phyloP scores from a whole-genome alignment of 1,140 invertebrate genomes.

The Helicoverpa zea region DNA sequence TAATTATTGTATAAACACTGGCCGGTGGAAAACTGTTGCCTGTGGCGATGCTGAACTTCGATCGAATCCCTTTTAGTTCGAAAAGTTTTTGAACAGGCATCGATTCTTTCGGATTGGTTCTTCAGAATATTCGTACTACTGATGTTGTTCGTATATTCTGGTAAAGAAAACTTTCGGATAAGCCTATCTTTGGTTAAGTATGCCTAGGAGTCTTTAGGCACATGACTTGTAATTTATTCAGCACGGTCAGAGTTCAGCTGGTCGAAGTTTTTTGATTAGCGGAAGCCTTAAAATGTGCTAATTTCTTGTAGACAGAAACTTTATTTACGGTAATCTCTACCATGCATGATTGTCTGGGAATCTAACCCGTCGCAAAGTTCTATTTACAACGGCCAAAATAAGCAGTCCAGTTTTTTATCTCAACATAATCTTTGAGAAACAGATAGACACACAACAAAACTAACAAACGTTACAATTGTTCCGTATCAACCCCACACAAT shows the following conservation, averaged over 20 bases:
- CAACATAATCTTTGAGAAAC: not conserved
- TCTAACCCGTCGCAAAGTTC: too few species aligned
- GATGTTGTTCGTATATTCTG: slow-evolving; percentile 3
- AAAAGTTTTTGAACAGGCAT: slow-evolving; percentile 12
- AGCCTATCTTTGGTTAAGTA: not conserved
- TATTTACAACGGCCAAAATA: too few species aligned
- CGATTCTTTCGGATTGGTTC: slow-evolving; percentile 26
- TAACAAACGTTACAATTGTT: slow-evolving; percentile 5
- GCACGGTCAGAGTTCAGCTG: not conserved
- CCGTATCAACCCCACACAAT: not conserved
- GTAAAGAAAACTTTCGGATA: not conserved
- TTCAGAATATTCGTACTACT: slow-evolving; percentile 33
- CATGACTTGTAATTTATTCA: not conserved
- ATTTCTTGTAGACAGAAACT: too few species aligned
- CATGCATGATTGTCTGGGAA: too few species aligned
- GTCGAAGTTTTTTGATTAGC: not conserved
- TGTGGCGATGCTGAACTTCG: slow-evolving; percentile 1
- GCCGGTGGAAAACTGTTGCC: slow-evolving; percentile 24
- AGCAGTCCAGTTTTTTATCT: not conserved
- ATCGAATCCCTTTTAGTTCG: slow-evolving; percentile 22
- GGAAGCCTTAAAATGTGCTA: slow-evolving; percentile 23
- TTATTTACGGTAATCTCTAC: too few species aligned
- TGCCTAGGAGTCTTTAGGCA: not conserved
- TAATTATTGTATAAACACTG: slow-evolving; percentile 46
- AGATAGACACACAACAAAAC: slow-evolving; percentile 11